Conservation (phyloP, 2,113 vertebrate genomes). For the Phaethon lepturus region DNA sequence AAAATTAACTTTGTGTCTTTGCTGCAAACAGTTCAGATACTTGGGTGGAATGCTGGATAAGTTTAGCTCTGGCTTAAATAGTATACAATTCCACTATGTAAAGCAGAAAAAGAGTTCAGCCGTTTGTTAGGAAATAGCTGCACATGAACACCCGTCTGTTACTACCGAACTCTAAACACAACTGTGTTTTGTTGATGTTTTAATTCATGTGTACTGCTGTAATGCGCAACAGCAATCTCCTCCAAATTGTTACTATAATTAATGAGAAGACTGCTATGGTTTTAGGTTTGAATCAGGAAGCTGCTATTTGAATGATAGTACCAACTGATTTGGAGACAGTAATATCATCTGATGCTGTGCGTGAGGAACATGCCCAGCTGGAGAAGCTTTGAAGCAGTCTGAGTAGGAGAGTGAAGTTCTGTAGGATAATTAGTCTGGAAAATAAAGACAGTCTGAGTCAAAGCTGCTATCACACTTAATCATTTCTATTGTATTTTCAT, state of each 20-base stretch:
- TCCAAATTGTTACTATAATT: conserved; percentile 5
- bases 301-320: conserved; percentile 3
- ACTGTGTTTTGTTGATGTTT: neutral
- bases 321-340: neutral
- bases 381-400: neutral
- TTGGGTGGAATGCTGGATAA: neutral
- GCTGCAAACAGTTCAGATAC: neutral
- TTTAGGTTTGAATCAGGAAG: conserved; percentile 3
- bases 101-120: neutral
- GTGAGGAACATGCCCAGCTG: conserved; percentile 7
- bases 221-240: neutral
- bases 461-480: neutral
- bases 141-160: neutral
- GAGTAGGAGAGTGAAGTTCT: conserved; percentile 2
- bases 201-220: neutral
- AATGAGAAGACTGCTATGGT: neutral
- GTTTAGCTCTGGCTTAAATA: neutral
- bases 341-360: neutral
- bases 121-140: neutral
- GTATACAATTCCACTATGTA: neutral
- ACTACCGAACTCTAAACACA: neutral
- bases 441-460: conserved; percentile 4
- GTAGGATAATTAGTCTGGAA: neutral
- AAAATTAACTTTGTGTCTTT: neutral
- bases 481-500: conserved; percentile 19